Evolutionary conservation across 2,888 invertebrate species (phyloP).

Genomic region (Automeris io): DNA sequence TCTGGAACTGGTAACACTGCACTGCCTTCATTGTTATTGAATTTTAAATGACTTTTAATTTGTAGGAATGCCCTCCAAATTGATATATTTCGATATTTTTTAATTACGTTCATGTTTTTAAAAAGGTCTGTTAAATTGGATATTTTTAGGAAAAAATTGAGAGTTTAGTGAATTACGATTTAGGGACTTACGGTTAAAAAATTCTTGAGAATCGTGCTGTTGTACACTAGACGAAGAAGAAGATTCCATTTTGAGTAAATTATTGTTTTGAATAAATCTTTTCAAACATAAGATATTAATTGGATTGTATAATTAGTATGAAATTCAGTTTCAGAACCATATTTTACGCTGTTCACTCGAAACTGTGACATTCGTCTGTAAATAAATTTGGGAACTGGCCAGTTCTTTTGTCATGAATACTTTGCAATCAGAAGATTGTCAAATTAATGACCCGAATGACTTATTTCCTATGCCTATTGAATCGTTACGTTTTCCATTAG

Average conservation of each 20-base stretch:
- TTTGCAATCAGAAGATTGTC: slow-evolving; percentile 66
- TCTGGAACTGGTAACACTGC: no score
- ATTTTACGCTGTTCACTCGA: slow-evolving; percentile 32
- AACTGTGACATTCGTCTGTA: slow-evolving; percentile 41
- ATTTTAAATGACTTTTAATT: no score
- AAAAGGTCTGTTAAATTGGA: neutral
- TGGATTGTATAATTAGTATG: slow-evolving; percentile 18
- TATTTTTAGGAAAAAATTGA: no score
- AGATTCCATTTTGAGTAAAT: slow-evolving; percentile 16
- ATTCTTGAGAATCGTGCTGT: slow-evolving; percentile 22
- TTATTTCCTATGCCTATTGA: slow-evolving; percentile 51
- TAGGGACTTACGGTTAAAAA: slow-evolving; percentile 37
- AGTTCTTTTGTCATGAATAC: slow-evolving; percentile 59
- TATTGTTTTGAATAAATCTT: no score
- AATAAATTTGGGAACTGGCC: slow-evolving; percentile 61
- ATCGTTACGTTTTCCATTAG: slow-evolving; percentile 64
- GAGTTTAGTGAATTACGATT: neutral
- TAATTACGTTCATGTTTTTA: neutral
- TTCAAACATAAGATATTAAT: no score
- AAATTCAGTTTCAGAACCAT: slow-evolving; percentile 41
- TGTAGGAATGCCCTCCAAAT: no score
- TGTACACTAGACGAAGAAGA: slow-evolving; percentile 15
- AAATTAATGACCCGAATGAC: slow-evolving; percentile 63
- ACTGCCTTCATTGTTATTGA: no score
- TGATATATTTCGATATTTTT: no score